Percentiles rank a stretch among this genome's conserved stretches.
These are phyloP conservation scores for Papilio machaon DNA, from an alignment of 1,140 invertebrate species.

Conservation along the genomic window DNA sequence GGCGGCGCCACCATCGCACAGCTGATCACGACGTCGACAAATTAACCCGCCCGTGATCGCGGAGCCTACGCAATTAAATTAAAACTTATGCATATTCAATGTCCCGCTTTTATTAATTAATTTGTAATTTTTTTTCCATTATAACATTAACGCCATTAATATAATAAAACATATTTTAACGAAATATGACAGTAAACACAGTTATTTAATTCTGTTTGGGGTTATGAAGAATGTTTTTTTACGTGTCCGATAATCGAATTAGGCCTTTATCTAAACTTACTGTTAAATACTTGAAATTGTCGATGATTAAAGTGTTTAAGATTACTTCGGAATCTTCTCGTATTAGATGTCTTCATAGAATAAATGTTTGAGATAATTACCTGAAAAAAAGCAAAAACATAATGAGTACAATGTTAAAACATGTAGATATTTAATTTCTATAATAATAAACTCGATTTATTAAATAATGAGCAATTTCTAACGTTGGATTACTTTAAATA, in stretches of 20 bases:
- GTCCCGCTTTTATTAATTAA: background rate
- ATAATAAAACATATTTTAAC: background rate
- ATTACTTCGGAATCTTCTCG: background rate
- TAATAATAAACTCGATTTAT: background rate
- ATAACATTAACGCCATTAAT: background rate
- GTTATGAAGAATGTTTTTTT: background rate
- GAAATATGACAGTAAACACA: background rate
- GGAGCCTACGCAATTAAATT: slow-evolving; percentile 1
- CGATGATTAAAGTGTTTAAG: background rate
- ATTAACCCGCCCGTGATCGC: background rate
- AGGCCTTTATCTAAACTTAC: background rate
- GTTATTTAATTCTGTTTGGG: background rate
- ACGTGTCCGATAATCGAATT: background rate
- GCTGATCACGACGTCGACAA: slow-evolving; percentile 3
- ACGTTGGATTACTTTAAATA: background rate
- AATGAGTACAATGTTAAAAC: background rate
- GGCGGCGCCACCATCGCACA: background rate
- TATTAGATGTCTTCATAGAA: background rate
- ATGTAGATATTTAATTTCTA: background rate
- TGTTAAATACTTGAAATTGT: background rate
- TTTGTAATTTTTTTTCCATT: background rate
- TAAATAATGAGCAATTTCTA: background rate
- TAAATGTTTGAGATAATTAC: background rate
- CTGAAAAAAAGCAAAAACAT: background rate
- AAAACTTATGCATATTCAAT: background rate